A percentile compares a stretch with the other conserved stretches of the same genome.
These are phyloP conservation scores for Lepus europaeus DNA, from an alignment of 2,113 vertebrate genomes.

Conservation along the genomic window DNA sequence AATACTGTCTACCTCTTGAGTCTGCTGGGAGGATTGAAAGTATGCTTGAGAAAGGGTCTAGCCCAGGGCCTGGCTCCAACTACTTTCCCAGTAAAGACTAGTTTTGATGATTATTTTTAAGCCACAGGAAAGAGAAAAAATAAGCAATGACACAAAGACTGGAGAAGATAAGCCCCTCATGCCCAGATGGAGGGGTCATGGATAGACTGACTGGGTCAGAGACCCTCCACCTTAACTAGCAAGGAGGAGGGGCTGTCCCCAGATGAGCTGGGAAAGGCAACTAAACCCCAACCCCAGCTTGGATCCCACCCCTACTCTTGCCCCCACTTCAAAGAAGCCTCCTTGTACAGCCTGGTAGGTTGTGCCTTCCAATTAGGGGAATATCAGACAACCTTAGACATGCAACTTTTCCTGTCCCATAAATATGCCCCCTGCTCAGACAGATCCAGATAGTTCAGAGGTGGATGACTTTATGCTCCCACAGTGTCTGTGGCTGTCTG, in stretches of 20 bases:
- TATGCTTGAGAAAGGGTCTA: background rate
- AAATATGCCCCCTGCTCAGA: background rate
- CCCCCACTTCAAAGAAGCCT: background rate
- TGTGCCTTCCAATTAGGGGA: background rate
- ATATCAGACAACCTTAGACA: too few relatives aligned
- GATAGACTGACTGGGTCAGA: background rate
- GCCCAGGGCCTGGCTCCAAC: background rate
- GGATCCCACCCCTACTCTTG: background rate
- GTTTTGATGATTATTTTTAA: conserved; percentile 15
- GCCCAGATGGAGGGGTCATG: background rate
- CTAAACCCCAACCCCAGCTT: background rate
- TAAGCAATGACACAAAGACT: background rate
- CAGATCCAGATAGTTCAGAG: background rate
- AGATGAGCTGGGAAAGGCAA: background rate
- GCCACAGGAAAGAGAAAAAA: background rate
- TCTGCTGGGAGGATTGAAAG: background rate
- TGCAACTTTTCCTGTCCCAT: background rate
- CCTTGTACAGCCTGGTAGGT: background rate
- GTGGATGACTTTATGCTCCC: background rate
- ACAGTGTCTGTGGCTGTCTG: background rate
- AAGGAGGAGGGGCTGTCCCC: background rate
- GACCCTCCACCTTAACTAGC: background rate
- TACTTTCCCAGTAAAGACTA: background rate
- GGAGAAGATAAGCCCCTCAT: background rate
- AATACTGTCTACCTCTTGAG: background rate